phyloP scores from a whole-genome alignment of 2,797 vertebrate genomes.

The Psittacula derbiana region DNA sequence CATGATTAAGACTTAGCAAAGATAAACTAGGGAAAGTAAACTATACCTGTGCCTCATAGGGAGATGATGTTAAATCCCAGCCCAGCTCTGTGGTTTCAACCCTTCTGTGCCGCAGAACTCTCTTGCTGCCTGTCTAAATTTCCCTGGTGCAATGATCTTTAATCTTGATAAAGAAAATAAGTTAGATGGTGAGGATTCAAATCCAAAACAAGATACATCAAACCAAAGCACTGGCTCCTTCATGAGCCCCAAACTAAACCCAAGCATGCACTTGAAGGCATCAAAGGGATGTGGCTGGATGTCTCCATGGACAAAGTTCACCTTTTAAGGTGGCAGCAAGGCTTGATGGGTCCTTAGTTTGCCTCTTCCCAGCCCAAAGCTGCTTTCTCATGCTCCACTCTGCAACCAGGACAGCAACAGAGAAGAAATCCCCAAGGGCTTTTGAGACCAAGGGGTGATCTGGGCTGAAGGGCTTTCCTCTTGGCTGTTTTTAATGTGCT shows the following conservation, averaged over 20 bases:
- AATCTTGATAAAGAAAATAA: not conserved
- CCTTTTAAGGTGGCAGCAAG: not conserved
- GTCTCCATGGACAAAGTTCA: not conserved
- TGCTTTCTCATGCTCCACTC: not conserved
- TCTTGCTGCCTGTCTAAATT: not conserved
- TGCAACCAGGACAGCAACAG: not conserved
- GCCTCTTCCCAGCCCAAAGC: not conserved
- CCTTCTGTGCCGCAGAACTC: not conserved
- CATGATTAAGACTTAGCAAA: not conserved
- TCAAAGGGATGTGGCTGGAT: not conserved
- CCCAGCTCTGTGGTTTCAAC: not conserved
- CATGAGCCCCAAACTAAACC: rapidly evolving
- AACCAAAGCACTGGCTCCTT: not conserved
- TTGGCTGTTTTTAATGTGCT: not conserved
- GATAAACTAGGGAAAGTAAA: constrained; percentile 26
- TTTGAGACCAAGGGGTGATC: not conserved
- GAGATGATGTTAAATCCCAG: not conserved
- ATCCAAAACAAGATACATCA: not conserved
- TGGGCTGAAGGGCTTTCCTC: not conserved
- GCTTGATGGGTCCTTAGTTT: not conserved
- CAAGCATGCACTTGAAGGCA: rapidly evolving
- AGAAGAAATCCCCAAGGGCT: not conserved
- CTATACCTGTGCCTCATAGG: rapidly evolving
- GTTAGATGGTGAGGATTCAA: not conserved
- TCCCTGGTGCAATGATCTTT: not conserved